Evolutionary conservation across 2,797 vertebrate genomes (phyloP).

Genomic region (Mus caroli): DNA sequence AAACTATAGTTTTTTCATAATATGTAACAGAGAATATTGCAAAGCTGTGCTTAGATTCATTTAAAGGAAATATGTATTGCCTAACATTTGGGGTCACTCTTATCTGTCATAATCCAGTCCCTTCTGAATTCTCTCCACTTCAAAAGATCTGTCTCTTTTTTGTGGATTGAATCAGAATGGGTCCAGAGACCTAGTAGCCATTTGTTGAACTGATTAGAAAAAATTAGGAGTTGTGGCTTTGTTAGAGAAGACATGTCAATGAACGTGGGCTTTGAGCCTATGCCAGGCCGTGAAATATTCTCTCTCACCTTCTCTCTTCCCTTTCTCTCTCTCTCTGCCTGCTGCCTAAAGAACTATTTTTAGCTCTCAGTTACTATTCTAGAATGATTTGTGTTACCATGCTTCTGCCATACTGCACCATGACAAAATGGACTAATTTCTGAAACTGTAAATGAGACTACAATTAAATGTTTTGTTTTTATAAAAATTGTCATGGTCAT

Average conservation of each 20-base stretch:
- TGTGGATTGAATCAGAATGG: too few relatives aligned
- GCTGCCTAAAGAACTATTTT: neutral
- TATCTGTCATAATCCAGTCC: neutral
- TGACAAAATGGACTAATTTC: neutral
- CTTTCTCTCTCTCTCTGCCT: neutral
- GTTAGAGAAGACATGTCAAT: neutral
- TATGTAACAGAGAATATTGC: neutral
- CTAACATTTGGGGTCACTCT: neutral
- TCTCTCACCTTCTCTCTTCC: neutral
- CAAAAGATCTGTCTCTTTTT: neutral
- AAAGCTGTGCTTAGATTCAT: neutral
- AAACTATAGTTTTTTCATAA: neutral
- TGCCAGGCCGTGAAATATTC: neutral
- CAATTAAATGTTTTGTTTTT: neutral
- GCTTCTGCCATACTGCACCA: neutral
- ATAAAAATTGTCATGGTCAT: neutral
- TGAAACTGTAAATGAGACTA: neutral
- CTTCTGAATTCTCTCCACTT: neutral
- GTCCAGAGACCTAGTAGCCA: too few relatives aligned
- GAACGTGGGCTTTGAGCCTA: neutral
- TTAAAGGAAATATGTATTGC: neutral
- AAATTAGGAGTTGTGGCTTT: neutral
- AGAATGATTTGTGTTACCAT: neutral
- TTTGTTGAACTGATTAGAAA: neutral
- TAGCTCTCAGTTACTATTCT: neutral